Evolutionary conservation across 2,888 invertebrate genomes (phyloP), one percentile per base, ranked within the genome.

Genomic region (Drosophila fulvimacula): DNA sequence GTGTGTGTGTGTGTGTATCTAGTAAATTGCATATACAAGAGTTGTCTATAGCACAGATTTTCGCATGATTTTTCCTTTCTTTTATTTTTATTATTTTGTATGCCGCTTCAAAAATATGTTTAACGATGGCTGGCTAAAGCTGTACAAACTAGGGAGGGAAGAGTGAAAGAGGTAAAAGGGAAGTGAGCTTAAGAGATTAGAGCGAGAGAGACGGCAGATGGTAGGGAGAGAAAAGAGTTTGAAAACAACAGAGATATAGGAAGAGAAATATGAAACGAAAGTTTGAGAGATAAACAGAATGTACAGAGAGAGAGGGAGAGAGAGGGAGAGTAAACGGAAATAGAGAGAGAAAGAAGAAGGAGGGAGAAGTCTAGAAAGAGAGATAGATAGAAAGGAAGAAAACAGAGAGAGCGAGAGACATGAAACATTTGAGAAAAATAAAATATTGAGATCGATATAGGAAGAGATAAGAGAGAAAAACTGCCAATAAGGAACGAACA

Each of bases 41-140:
- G 64, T 80, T 77, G 78, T 68, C 76, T 86, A 69, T 81, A 64
- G 30, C 76, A 65, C 61, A 78, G 81, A 86, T 86, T 83, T 81
- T 69, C 55, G 76, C 69, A 69, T 61, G 68, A 44, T 63, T 63
- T 69, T 24, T n/a, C n/a, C 2, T 24, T 39, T 49, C 57, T n/a
- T 30, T 61, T 34, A 5, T 5, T 59, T 62, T 21, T 58, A n/a
- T 34, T 30, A n/a, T 17, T 58, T 48, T 19, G 15, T 24, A 46
- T 27, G 57, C 21, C 24, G 17, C 24, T 38, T 52, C n/a, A n/a
- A 38, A 38, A 38, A 38, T 21, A 36, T 51, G 51, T 34, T 10
- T 21, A 36, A 51, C 19, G 34, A 34, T 21, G 21, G 51, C 10
- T 19, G 4, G 21, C 17, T 24, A 51, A 36, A 49, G 9, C 9